phyloP scores from a whole-genome alignment of 2,797 vertebrate genomes.

The Enteromius trimaculatus region DNA sequence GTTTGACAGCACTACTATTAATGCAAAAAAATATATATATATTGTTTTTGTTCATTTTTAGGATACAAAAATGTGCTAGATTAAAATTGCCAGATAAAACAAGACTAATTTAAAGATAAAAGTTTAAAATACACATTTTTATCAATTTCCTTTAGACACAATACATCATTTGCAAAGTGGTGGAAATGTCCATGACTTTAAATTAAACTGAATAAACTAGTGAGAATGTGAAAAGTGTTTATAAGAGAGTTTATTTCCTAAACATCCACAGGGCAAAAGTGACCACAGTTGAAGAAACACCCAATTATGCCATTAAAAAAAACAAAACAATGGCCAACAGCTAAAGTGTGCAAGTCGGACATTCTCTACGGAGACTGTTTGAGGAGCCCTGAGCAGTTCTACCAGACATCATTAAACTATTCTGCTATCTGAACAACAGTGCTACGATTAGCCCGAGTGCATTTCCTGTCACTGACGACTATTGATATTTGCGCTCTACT shows the following conservation, averaged over 20 bases:
- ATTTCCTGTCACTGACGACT: slow-evolving; percentile 1
- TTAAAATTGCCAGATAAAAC: not conserved
- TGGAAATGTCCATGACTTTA: not conserved
- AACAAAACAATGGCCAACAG: slow-evolving; percentile 6
- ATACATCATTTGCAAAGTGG: not conserved
- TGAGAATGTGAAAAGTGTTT: not conserved
- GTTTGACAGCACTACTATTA: not conserved
- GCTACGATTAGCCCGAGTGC: slow-evolving; percentile 21
- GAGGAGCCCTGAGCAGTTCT: slow-evolving; percentile 18
- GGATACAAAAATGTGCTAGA: not conserved
- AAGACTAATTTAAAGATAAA: too few relatives aligned
- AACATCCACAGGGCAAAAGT: slow-evolving; percentile 13
- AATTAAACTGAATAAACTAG: not conserved
- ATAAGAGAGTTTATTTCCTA: not conserved
- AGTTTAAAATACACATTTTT: too few relatives aligned
- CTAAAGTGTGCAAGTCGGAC: not conserved
- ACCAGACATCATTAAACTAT: slow-evolving; percentile 40
- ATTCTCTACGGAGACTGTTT: slow-evolving; percentile 3
- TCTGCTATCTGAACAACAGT: slow-evolving; percentile 31
- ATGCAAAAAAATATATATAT: not conserved
- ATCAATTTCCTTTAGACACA: not conserved
- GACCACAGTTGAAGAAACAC: slow-evolving; percentile 12
- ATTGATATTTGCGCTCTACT: not conserved
- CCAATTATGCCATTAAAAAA: slow-evolving; percentile 13
- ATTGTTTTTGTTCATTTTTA: not conserved